A percentile compares a stretch with the other conserved stretches of the same genome.
phyloP scores from a whole-genome alignment of 92 coral and sea anemone genomes.

The Siderastrea radians region DNA sequence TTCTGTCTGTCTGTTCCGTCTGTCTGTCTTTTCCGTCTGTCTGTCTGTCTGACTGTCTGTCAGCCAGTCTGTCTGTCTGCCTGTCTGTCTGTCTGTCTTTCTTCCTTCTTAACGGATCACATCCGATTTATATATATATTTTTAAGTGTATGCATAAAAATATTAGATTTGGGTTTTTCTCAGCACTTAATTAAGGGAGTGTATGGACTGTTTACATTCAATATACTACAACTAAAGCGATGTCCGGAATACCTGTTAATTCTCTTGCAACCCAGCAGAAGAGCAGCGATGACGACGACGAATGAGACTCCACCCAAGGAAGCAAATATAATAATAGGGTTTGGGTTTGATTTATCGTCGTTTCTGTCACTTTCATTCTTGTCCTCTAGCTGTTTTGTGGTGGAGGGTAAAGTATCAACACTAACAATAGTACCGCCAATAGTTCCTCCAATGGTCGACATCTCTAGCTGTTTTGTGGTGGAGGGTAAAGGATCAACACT shows the following conservation, averaged over 20 bases:
- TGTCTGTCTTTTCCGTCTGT: too few relatives aligned
- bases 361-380: not conserved
- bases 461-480: not conserved
- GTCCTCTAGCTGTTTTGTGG: not conserved
- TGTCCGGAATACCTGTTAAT: not conserved
- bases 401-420: not conserved
- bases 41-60: too few relatives aligned
- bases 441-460: not conserved
- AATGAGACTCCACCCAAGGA: not conserved
- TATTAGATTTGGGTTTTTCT: too few relatives aligned
- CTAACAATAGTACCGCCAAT: not conserved
- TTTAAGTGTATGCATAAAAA: too few relatives aligned
- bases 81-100: too few relatives aligned
- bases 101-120: too few relatives aligned
- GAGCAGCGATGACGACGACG: not conserved
- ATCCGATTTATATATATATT: too few relatives aligned
- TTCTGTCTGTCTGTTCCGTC: too few relatives aligned
- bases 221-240: too few relatives aligned
- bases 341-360: not conserved
- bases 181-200: too few relatives aligned
- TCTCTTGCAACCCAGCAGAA: not conserved
- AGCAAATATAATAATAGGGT: not conserved
- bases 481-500: not conserved
- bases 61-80: too few relatives aligned
- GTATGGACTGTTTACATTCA: too few relatives aligned